Evolutionary conservation across 2,797 vertebrate genomes (phyloP).

Genomic region (Sebastes glaucus): DNA sequence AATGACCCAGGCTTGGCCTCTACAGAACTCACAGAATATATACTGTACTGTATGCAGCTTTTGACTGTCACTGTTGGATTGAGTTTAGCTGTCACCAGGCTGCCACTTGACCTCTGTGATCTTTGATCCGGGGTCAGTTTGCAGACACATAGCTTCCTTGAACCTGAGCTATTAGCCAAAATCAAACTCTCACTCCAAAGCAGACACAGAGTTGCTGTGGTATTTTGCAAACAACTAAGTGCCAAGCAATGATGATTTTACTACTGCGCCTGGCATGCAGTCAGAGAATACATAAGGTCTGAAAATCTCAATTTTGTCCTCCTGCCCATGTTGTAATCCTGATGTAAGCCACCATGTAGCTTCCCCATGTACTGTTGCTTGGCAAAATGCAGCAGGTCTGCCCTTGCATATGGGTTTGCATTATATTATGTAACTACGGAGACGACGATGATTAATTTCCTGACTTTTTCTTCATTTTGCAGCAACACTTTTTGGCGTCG

Average conservation of each 20-base stretch:
- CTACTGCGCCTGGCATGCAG: conserved; percentile 47
- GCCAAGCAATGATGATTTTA: conserved; percentile 48
- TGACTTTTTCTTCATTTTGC: conserved; percentile 18
- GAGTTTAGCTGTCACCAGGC: conserved; percentile 12
- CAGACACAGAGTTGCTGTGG: not conserved
- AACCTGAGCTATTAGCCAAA: not conserved
- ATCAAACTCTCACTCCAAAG: not conserved
- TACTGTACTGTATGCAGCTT: not conserved
- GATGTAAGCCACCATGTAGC: conserved; percentile 69
- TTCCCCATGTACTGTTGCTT: conserved; percentile 51
- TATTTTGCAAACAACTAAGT: conserved; percentile 22
- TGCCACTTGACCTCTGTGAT: conserved; percentile 8
- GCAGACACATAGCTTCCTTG: conserved; percentile 5
- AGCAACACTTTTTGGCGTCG: conserved; percentile 13
- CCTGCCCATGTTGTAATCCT: conserved; percentile 73
- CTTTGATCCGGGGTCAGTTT: conserved; percentile 17
- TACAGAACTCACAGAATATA: not conserved
- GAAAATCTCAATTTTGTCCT: conserved; percentile 64
- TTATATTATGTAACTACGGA: conserved; percentile 62
- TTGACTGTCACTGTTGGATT: not conserved
- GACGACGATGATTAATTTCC: conserved; percentile 46
- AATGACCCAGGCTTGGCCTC: not conserved
- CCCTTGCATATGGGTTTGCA: conserved; percentile 35
- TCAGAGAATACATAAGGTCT: conserved; percentile 65
- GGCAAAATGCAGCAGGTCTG: conserved; percentile 51